Conservation (phyloP, 37 sponge, comb jelly and placozoan species). For the Hexactinellida sp. region DNA sequence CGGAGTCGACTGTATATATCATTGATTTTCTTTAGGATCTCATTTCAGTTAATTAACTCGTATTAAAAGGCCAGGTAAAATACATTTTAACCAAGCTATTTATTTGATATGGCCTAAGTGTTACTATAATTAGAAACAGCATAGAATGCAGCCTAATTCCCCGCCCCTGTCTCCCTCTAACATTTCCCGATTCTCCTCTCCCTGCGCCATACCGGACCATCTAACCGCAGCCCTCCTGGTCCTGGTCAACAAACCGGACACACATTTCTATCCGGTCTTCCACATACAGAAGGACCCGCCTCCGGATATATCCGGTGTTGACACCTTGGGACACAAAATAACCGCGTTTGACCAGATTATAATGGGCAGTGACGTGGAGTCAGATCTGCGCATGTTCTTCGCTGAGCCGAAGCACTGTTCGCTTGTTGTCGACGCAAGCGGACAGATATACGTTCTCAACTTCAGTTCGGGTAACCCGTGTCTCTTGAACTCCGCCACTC, state of each 20-base stretch:
- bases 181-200: neutral
- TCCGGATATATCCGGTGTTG: neutral
- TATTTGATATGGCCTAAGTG: too few relatives aligned
- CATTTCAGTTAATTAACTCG: too few relatives aligned
- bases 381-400: neutral
- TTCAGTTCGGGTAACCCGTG: neutral
- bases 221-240: neutral
- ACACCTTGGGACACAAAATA: neutral
- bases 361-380: neutral
- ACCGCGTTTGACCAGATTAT: neutral
- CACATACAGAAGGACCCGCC: slow-evolving; percentile 8
- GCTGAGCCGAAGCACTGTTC: slow-evolving; percentile 3
- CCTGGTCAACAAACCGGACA: slow-evolving; percentile 8
- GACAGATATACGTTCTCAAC: neutral
- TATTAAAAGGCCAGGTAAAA: too few relatives aligned
- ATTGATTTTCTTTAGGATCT: too few relatives aligned
- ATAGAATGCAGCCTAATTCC: neutral
- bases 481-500: neutral
- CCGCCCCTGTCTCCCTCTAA: neutral
- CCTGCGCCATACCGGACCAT: neutral
- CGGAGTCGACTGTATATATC: too few relatives aligned
- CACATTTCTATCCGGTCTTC: neutral
- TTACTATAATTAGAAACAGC: too few relatives aligned
- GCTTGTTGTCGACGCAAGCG: neutral
- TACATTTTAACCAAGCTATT: too few relatives aligned